These are phyloP conservation scores for Spheniscus mendiculus DNA, from an alignment of 2,113 vertebrate genomes.

Conservation along the genomic window DNA sequence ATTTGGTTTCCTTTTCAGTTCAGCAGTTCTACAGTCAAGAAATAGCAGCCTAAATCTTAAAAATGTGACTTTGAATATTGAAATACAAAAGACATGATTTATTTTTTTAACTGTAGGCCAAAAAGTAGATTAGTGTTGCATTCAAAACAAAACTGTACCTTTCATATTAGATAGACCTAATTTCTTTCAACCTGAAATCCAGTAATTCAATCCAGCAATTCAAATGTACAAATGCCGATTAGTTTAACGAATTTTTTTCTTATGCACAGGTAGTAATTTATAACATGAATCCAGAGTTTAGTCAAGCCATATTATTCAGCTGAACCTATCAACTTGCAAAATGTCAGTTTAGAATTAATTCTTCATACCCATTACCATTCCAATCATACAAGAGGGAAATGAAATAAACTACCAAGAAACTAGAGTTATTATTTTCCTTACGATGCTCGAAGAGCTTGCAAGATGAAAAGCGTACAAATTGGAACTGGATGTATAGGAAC, in stretches of 20 bases:
- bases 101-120: not conserved
- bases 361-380: not conserved
- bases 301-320: not conserved
- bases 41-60: not conserved
- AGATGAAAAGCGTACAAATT: constrained; percentile 13
- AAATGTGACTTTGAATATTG: not conserved
- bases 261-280: not conserved
- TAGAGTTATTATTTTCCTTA: constrained; percentile 4
- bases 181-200: not conserved
- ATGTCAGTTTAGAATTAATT: constrained; percentile 10
- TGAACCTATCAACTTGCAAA: not conserved
- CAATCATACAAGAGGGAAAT: not conserved
- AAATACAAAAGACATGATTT: not conserved
- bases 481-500: not conserved
- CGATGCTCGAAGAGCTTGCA: not conserved
- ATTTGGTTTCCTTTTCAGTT: not conserved
- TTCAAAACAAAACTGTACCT: not conserved
- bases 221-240: not conserved
- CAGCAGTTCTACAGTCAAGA: not conserved
- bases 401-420: constrained; percentile 4
- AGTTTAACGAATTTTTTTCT: not conserved
- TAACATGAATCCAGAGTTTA: not conserved
- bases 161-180: not conserved
- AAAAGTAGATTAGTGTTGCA: not conserved
- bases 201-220: not conserved